These are phyloP conservation scores for Nephrotoma appendiculata DNA, from an alignment of 2,888 invertebrate species.

Conservation along the genomic window DNA sequence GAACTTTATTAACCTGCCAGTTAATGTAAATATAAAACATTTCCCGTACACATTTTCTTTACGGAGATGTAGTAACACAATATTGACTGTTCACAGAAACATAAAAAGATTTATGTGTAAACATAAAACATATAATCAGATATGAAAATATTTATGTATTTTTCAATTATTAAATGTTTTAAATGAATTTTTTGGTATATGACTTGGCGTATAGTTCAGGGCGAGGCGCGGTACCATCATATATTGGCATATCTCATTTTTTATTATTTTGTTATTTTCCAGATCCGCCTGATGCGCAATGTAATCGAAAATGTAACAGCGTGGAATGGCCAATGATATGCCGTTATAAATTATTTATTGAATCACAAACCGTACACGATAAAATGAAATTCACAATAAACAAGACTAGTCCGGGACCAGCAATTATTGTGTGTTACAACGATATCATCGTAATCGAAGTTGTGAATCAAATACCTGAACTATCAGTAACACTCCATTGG, in stretches of 20 bases:
- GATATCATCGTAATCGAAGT: slow-evolving; percentile 65
- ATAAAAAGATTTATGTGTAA: background rate
- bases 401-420: slow-evolving; percentile 41
- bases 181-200: no score
- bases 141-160: background rate
- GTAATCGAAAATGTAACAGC: background rate
- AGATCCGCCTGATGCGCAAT: background rate
- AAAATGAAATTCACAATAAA: slow-evolving; percentile 17
- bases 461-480: slow-evolving; percentile 54
- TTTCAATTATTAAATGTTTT: background rate
- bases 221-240: no score
- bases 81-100: background rate
- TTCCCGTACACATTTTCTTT: background rate
- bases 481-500: slow-evolving; percentile 63
- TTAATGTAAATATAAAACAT: background rate
- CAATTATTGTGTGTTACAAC: slow-evolving; percentile 54
- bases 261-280: background rate
- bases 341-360: background rate
- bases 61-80: background rate
- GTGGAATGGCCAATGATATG: background rate
- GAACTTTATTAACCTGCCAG: background rate
- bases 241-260: no score
- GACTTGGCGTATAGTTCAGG: no score
- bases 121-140: background rate
- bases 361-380: background rate